These are phyloP conservation scores for Palloptera scutellata DNA, from an alignment of 2,888 invertebrate genomes.

Conservation along the genomic window DNA sequence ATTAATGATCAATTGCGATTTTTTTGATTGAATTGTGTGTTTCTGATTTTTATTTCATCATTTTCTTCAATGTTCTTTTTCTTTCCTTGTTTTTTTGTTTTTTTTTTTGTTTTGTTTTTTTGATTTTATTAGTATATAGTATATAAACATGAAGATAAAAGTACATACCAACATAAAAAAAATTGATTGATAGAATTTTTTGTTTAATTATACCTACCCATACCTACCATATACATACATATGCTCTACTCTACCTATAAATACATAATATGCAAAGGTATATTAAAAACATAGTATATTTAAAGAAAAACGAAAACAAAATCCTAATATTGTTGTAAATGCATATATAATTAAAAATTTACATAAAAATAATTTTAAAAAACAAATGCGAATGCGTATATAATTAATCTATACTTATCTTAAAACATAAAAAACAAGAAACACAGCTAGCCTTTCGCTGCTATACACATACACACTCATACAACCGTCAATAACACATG, in stretches of 20 bases:
- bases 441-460: conserved; percentile 6
- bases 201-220: conserved; percentile 2
- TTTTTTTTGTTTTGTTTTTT: too few relatives aligned
- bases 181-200: not conserved
- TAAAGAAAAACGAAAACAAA: too few relatives aligned
- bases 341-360: too few relatives aligned
- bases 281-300: too few relatives aligned
- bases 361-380: too few relatives aligned
- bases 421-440: conserved; percentile 28
- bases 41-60: conserved; percentile 17
- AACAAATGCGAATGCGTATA: conserved; percentile 21
- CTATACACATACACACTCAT: not conserved
- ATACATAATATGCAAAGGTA: not conserved
- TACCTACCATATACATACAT: conserved; percentile 4
- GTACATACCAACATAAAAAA: too few relatives aligned
- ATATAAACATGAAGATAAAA: too few relatives aligned
- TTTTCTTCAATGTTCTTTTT: not conserved
- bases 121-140: not conserved
- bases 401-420: conserved; percentile 35
- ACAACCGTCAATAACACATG: not conserved
- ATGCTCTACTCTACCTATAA: conserved; percentile 10
- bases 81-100: conserved; percentile 1
- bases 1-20: too few relatives aligned
- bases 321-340: too few relatives aligned
- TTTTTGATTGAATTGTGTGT: conserved; percentile 16